A percentile compares a stretch with the other conserved stretches of the same genome.
Conservation (phyloP, 2,113 vertebrate species). For the Saguinus midas region DNA sequence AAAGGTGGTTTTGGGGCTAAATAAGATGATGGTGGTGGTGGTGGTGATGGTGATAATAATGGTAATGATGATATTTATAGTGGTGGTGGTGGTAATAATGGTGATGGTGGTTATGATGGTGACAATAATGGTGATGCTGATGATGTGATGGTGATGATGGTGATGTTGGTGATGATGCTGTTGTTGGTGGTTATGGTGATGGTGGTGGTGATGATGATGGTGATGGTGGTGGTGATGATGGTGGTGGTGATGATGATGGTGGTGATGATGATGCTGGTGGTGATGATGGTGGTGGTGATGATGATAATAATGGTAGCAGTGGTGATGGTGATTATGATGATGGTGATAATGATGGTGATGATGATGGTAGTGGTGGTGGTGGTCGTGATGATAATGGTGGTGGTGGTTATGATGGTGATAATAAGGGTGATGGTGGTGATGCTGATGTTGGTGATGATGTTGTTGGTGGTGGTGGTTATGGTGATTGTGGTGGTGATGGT, state of each 20-base stretch:
- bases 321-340: neutral
- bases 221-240: no score
- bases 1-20: neutral
- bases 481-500: rapidly evolving
- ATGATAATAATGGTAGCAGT: rapidly evolving
- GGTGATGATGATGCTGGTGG: no score
- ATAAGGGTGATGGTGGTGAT: neutral
- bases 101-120: neutral
- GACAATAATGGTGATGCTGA: neutral
- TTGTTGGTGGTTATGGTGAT: rapidly evolving
- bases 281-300: neutral
- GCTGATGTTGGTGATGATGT: neutral
- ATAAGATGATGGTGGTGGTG: neutral
- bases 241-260: rapidly evolving
- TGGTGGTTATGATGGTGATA: no score
- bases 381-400: no score
- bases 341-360: neutral
- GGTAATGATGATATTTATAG: neutral
- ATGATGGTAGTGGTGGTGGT: neutral
- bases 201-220: rapidly evolving
- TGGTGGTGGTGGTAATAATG: neutral
- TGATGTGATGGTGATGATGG: neutral
- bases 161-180: neutral
- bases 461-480: rapidly evolving
- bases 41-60: rapidly evolving